Conservation (phyloP, 2,888 invertebrate species). For the Tiliacea aurago region DNA sequence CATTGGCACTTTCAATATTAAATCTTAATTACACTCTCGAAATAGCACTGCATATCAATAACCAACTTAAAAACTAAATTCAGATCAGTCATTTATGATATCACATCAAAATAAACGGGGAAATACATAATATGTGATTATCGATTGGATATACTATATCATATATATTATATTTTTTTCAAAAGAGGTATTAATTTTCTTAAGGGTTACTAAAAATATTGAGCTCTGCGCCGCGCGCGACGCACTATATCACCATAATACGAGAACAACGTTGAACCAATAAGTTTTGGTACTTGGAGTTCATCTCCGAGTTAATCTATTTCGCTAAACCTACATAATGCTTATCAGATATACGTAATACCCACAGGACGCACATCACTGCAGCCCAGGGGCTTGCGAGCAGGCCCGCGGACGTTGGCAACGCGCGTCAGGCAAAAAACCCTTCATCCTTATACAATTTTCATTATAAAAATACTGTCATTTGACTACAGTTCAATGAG, state of each 20-base stretch:
- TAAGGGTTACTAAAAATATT: constrained; percentile 91
- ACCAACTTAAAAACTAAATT: constrained; percentile 91
- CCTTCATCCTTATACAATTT: constrained; percentile 89
- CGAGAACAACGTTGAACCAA: constrained; percentile 90
- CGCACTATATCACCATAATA: constrained; percentile 90
- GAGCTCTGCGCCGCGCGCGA: constrained; percentile 89
- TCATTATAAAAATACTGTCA: constrained; percentile 91
- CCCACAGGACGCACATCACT: constrained; percentile 71
- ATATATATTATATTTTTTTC: constrained; percentile 89
- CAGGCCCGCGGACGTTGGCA: constrained; percentile 49
- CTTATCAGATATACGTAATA: constrained; percentile 90
- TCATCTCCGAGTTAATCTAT: constrained; percentile 88
- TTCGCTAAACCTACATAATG: constrained; percentile 91
- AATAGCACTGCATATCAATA: constrained; percentile 91
- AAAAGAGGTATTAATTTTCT: constrained; percentile 91
- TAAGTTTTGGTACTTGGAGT: constrained; percentile 90
- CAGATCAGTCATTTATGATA: constrained; percentile 92
- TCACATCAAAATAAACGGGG: constrained; percentile 92
- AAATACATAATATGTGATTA: constrained; percentile 89
- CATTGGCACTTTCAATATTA: constrained; percentile 91
- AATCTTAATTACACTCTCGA: constrained; percentile 90
- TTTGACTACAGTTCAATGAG: constrained; percentile 91
- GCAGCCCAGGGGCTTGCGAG: constrained; percentile 47
- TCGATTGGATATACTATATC: constrained; percentile 88
- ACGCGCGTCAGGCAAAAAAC: constrained; percentile 81